Evolutionary conservation across 2,888 invertebrate genomes (phyloP), one percentile per base, ranked within the genome.

Genomic region (Ophioninae sp.): DNA sequence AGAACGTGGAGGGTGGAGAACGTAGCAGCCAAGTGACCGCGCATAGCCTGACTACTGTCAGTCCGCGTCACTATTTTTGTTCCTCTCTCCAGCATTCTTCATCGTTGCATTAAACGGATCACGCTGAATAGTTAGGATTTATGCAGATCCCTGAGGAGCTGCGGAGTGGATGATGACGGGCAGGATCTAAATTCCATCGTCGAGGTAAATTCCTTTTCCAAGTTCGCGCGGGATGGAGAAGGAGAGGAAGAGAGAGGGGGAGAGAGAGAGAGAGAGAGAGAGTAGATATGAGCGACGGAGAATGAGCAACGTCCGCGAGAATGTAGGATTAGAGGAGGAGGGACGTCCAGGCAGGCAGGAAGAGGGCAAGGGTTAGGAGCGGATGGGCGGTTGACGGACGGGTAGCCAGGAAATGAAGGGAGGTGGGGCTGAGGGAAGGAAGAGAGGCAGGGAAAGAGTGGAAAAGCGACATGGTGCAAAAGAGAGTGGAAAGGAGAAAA

Each of bases 51-150:
- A 44, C 44, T 13, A 44, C 13, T 44, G 13, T 44, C 44, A 13
- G 13, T 44, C 44, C 8, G 10, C 13, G 8, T 44, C 13, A 17
- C 50, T 44, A 21, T 57, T 59, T 56, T 41, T 21, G 68, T 20
- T 23, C 20, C 23, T 20, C 7, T 59, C 20, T 64, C 10, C 41
- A 21, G 50, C 61, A 68, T 77, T 70, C 56, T 62, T 72, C 21
- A 39, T 61, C 20, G 23, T 61, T 39, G 81, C 67, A 81, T 82
- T 78, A 82, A 82, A 61, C 56, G 81, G 72, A 73, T 82, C 50
- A 50, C 17, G 68, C 77, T 67, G 73, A 77, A 81, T 77, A 81
- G 81, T 78, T 82, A 73, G 73, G 81, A 78, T 77, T 82, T 73
- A 82, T 82, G 77, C 67, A 77, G 81, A 77, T 78, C 81, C 57